Conservation (phyloP, 2,888 invertebrate species). For the Drosophila paranaensis region DNA sequence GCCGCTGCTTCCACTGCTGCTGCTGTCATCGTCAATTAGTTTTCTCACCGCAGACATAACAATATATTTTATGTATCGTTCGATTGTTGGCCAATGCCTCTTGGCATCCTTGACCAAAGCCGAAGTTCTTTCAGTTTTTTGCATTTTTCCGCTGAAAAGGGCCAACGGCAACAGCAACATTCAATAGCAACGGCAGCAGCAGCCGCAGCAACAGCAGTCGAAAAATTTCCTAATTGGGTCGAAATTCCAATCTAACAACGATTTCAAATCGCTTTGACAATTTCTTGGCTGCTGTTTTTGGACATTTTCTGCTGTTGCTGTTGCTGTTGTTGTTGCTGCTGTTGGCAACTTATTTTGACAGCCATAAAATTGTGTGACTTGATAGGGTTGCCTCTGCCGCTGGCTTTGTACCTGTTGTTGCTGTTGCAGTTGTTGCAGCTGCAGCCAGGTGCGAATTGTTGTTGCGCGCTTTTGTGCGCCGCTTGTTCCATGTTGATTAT, state of each 20-base stretch:
- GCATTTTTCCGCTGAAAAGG: conserved; percentile 63
- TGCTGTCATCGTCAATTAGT: conserved; percentile 76
- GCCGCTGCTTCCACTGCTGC: conserved; percentile 10
- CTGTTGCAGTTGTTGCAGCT: conserved; percentile 5
- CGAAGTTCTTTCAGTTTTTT: conserved; percentile 45
- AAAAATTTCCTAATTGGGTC: conserved; percentile 82
- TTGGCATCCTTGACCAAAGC: conserved; percentile 51
- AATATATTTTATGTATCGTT: conserved; percentile 75
- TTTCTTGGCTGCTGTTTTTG: conserved; percentile 49
- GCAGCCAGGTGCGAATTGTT: conserved; percentile 31
- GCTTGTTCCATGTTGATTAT: neutral
- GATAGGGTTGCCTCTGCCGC: conserved; percentile 38
- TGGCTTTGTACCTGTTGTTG: conserved; percentile 1
- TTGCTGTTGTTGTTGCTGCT: conserved; percentile 17
- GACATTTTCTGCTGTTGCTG: conserved; percentile 13
- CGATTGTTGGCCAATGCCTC: conserved; percentile 30
- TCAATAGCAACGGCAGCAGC: conserved; percentile 26
- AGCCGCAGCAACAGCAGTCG: conserved; percentile 42
- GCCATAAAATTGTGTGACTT: conserved; percentile 49
- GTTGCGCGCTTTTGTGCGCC: conserved; percentile 44
- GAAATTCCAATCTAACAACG: conserved; percentile 83
- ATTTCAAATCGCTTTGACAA: conserved; percentile 61
- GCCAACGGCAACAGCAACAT: conserved; percentile 30
- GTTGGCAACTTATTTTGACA: conserved; percentile 45
- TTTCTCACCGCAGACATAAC: conserved; percentile 79